Evolutionary conservation across 1,140 invertebrate species (phyloP), one percentile per base, ranked within the genome.

Genomic region (Mactra quadrangularis): DNA sequence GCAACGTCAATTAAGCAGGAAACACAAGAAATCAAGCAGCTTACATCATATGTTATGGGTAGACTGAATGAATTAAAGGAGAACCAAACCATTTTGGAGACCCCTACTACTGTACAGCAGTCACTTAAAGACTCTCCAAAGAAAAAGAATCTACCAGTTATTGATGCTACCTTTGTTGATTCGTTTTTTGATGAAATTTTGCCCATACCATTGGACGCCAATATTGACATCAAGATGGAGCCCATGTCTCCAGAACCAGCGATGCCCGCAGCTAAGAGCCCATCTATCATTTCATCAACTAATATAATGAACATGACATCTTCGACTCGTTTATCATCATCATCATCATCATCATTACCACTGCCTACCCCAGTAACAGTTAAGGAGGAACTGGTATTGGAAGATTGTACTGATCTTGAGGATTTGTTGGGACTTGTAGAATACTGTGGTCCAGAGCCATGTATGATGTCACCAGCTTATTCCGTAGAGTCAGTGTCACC

Each of bases 101-200:
- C 76, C 19, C 29, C 38, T 2, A 41, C 53, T 33, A 19, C 45
- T 29, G 17, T 53, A 19, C 60, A 45, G n/a, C 41, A 27, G 35
- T 38, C n/a, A 15, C 13, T 27, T 22, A 53, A 17, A 38, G 19
- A 59, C 41, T 25, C 62, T 27, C 57, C 68, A 15, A 78, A 74
- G 31, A 86, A 83, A 38, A 87, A 85, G 64, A 88, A 87, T 38
- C 83, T 91, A 38, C 90, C 90, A 62, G 82, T 89, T n/a, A 87
- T 91, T 47, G 88, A 90, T 76, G 85, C 86, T 19, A 84, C 86
- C 45, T 89, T 88, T 57, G 89, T 91, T 41, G 89, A 91, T 47
- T 86, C 85, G 0, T 91, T 91, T 79, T 91, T 91, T 68, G 88
- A 90, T 68, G 86, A 87, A 50, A 83, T 90, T n/a, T 45, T 45